Conservation (phyloP, 2,888 invertebrate species). For the Thecophora atra region DNA sequence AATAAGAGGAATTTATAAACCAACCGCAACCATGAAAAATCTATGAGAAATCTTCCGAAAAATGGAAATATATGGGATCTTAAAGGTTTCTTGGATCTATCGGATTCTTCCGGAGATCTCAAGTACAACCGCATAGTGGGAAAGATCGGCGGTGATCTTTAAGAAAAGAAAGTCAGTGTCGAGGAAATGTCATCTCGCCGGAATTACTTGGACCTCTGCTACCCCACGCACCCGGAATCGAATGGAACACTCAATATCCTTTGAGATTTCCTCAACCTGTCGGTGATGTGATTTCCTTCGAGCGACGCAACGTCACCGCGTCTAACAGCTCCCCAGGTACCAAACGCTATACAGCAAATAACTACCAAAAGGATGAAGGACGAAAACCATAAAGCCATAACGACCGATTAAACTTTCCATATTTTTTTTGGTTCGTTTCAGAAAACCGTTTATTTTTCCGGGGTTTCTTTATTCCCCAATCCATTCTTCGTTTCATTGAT, state of each 20-base stretch:
- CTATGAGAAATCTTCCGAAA: too few species aligned
- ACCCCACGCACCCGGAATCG: neutral
- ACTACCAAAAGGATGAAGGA: constrained; percentile 18
- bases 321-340: constrained; percentile 29
- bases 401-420: constrained; percentile 35
- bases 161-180: too few species aligned
- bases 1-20: too few species aligned
- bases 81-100: too few species aligned
- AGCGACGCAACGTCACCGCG: constrained; percentile 2
- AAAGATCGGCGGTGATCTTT: too few species aligned
- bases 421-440: constrained; percentile 33
- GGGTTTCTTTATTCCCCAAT: neutral
- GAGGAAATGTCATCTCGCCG: too few species aligned
- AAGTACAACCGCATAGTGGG: too few species aligned
- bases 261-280: constrained; percentile 10
- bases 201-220: too few species aligned
- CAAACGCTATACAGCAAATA: constrained; percentile 25
- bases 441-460: constrained; percentile 1
- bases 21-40: too few species aligned
- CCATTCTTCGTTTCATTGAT: neutral
- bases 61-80: too few species aligned
- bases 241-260: neutral
- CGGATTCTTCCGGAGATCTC: too few species aligned
- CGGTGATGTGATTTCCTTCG: neutral
- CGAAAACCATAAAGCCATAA: constrained; percentile 35